Conservation (phyloP, 2,797 vertebrate genomes). For the Philypnodon macrostomus region DNA sequence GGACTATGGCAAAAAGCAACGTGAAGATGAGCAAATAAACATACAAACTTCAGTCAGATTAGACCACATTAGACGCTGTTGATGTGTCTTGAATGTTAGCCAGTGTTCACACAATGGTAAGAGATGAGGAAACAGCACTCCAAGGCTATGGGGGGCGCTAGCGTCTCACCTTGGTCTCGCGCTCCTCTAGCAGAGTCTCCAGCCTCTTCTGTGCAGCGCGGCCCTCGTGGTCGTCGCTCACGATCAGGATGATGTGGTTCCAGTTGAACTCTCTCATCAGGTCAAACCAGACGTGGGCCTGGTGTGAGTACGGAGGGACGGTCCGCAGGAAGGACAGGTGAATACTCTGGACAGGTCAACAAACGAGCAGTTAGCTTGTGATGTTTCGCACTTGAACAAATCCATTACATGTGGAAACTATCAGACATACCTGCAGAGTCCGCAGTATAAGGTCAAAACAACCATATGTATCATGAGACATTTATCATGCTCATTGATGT, state of each 20-base stretch:
- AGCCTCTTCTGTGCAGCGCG: constrained; percentile 96
- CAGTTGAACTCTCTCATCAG: constrained; percentile 98
- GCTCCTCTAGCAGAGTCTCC: constrained; percentile 96
- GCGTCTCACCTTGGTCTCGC: constrained; percentile 95
- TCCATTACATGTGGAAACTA: no score
- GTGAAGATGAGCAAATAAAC: constrained; percentile 94
- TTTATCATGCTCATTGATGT: no score
- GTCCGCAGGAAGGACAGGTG: constrained; percentile 97
- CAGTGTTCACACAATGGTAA: constrained; percentile 91
- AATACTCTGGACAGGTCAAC: constrained; percentile 87
- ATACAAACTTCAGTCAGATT: constrained; percentile 92
- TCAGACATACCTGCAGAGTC: no score
- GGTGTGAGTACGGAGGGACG: constrained; percentile 96
- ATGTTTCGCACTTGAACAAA: no score
- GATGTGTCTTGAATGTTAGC: constrained; percentile 91
- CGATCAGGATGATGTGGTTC: constrained; percentile 97
- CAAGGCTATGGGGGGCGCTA: constrained; percentile 22
- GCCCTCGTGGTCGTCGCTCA: constrained; percentile 97
- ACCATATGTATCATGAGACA: no score
- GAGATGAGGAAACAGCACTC: constrained; percentile 83
- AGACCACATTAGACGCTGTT: constrained; percentile 91
- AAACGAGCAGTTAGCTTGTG: no score
- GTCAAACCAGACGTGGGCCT: constrained; percentile 98
- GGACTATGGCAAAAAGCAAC: constrained; percentile 95
- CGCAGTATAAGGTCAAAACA: no score